Evolutionary conservation across 2,888 invertebrate genomes (phyloP).

Genomic region (Biston stratarius): DNA sequence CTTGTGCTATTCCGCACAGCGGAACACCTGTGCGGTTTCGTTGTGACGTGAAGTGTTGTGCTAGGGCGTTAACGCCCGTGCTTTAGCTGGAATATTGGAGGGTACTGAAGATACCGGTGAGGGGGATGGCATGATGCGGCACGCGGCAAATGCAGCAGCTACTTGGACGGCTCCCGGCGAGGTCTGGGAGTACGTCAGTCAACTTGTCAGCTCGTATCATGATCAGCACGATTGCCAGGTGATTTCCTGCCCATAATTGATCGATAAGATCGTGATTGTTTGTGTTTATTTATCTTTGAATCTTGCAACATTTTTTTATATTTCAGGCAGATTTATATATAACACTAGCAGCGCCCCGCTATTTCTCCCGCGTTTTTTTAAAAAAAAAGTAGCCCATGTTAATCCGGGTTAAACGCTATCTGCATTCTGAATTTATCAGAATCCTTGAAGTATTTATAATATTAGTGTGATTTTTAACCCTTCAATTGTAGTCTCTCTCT

Average conservation of each 20-base stretch:
- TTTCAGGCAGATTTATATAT: no score
- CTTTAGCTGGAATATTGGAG: constrained; percentile 6
- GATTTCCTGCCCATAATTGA: constrained; percentile 35
- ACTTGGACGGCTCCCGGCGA: constrained; percentile 86
- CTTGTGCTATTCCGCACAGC: constrained; percentile 31
- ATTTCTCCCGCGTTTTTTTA: no score
- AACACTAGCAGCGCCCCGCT: no score
- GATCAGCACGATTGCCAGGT: constrained; percentile 84
- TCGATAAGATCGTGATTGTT: not conserved
- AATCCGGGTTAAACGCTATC: no score
- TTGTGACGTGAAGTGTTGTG: constrained; percentile 11
- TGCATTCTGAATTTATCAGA: no score
- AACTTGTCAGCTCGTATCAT: constrained; percentile 88
- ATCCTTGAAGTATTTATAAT: no score
- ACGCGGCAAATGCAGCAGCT: constrained; percentile 75
- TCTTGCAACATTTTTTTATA: not conserved
- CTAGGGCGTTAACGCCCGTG: constrained; percentile 12
- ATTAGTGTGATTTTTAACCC: no score
- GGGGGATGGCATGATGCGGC: constrained; percentile 83
- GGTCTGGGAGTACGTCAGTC: constrained; percentile 89
- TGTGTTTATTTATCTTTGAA: not conserved
- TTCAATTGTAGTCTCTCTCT: no score
- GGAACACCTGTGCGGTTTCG: constrained; percentile 5
- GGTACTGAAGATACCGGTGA: constrained; percentile 23
- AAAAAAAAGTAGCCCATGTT: no score